Base-by-base conservation (phyloP, 2,113 vertebrate species). In the Istiophorus platypterus region DNA sequence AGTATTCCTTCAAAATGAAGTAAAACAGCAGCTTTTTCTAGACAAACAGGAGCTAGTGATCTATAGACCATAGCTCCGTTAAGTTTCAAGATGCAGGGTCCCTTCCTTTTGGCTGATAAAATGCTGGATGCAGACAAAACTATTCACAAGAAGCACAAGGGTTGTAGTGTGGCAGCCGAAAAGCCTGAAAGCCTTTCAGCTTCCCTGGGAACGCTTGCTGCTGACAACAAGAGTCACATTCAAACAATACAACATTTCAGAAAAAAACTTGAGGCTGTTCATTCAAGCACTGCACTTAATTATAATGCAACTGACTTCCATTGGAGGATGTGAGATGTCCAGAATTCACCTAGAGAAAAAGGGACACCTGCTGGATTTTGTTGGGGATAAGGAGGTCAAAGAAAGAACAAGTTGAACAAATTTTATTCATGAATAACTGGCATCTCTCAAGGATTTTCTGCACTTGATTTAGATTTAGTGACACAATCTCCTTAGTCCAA, bases 281-380 rank as follows among this genome's bases (percentile, higher is more conserved):
- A 85, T 90, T 94, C 90, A 93, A 72, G 82, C 58, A 20, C 72
- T 75, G 63, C 82, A 81, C 85, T 86, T 89, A 49, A 89, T 89
- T 76, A 90, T 78, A 87, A 89, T 72, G 76, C 70, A 49, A 68
- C 82, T 88, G 83, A 91, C 85, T 85, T 88, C 68, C 63, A 45
- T 76, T 87, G 72, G 64, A 41, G 41, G 64, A 66, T 15, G 78
- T 45, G 51, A 83, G 72, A 76, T 0, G 39, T 84, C 74, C 61
- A 74, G 80, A 88, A 79, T 89, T 82, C 65, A 81, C 51, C 74
- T 2, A 22, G 72, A 34, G 54, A 85, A 75, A 92, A 92, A 81
- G 82, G 86, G 95, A 80, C 95, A 96, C 93, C 94, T 96, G 94
- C 94, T 85, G 37, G 63, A 82, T 75, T 80, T 83, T 82, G 56